Percentiles rank a stretch among this genome's conserved stretches.
Evolutionary conservation across 2,888 invertebrate genomes (phyloP).

Genomic region (Tenthredo amoena): DNA sequence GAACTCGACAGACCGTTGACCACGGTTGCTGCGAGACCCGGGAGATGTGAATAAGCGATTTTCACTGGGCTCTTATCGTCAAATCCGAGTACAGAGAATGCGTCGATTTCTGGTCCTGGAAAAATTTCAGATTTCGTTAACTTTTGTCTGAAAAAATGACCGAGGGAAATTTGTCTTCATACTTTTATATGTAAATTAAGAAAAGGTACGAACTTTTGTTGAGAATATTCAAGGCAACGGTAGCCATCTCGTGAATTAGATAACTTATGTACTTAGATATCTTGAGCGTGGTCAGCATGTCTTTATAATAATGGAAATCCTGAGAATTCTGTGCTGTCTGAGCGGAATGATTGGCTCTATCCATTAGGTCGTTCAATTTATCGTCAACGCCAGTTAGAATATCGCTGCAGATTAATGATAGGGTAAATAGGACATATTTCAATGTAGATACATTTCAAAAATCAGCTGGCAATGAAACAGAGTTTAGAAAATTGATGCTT

Average conservation of each 20-base stretch:
- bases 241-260: slow-evolving; percentile 62
- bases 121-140: slow-evolving; percentile 21
- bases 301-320: neutral
- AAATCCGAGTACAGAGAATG: slow-evolving; percentile 70
- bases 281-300: neutral
- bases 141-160: neutral
- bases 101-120: slow-evolving; percentile 58
- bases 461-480: neutral
- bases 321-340: neutral
- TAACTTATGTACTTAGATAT: slow-evolving; percentile 44
- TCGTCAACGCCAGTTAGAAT: slow-evolving; percentile 17
- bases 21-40: slow-evolving; percentile 67
- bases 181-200: slow-evolving; percentile 54
- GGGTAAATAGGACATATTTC: neutral
- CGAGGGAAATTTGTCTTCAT: neutral
- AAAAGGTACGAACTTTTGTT: slow-evolving; percentile 51
- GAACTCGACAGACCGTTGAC: slow-evolving; percentile 68
- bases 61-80: slow-evolving; percentile 63
- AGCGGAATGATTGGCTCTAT: neutral
- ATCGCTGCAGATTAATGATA: slow-evolving; percentile 4
- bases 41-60: slow-evolving; percentile 65
- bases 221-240: slow-evolving; percentile 54
- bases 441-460: neutral
- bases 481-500: neutral
- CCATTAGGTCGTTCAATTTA: slow-evolving; percentile 8